Evolutionary conservation across 1,140 invertebrate species (phyloP).

Genomic region (Penaeus chinensis): DNA sequence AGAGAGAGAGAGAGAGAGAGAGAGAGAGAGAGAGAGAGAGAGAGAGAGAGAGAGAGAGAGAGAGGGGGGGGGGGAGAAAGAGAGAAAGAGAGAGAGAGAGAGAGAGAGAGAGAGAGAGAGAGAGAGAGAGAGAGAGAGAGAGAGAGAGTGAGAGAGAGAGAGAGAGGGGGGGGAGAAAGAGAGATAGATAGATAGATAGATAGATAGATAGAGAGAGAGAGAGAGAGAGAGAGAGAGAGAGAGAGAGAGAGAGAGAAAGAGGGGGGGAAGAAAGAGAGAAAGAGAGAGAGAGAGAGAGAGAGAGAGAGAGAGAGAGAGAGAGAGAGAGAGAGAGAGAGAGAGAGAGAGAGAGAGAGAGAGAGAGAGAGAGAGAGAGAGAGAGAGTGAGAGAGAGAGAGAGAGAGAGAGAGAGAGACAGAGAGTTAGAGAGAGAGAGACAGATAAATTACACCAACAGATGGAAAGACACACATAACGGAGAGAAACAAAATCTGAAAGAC

Average conservation of each 20-base stretch:
- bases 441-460: background rate
- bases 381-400: constrained; percentile 10
- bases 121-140: background rate
- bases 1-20: constrained; percentile 2
- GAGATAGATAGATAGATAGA: too few species aligned
- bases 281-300: background rate
- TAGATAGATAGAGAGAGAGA: background rate
- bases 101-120: background rate
- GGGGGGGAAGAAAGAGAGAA: background rate
- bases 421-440: background rate
- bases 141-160: too few species aligned
- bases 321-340: constrained; percentile 9
- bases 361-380: background rate
- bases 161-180: too few species aligned
- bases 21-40: background rate
- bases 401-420: background rate
- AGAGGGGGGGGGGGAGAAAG: background rate
- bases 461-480: background rate
- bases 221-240: too few species aligned
- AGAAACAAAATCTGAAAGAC: too few species aligned
- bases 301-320: background rate
- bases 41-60: constrained; percentile 1
- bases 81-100: background rate
- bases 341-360: background rate
- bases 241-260: background rate